Evolutionary conservation across 2,888 invertebrate species (phyloP).

Genomic region (Scaptomyza reducta): DNA sequence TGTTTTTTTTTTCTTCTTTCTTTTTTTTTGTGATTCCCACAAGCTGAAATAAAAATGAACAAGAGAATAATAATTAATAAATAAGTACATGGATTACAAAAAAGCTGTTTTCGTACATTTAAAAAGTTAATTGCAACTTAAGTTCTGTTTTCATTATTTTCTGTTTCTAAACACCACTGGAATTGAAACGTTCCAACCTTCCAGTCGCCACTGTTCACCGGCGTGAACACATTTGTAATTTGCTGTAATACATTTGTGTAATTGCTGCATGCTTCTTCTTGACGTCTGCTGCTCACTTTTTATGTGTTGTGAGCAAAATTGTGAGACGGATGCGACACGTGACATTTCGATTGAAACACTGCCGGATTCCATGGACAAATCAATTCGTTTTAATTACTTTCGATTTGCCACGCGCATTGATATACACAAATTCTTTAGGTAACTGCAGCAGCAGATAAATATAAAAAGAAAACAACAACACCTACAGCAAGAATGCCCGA

Average conservation of each 20-base stretch:
- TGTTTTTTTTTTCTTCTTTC: slow-evolving; percentile 5
- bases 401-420: slow-evolving; percentile 40
- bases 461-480: slow-evolving; percentile 13
- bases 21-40: not conserved
- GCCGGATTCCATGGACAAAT: slow-evolving; percentile 53
- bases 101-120: not conserved
- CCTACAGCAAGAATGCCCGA: slow-evolving; percentile 28
- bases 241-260: slow-evolving; percentile 2
- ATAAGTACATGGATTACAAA: not conserved
- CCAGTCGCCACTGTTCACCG: not conserved
- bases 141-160: not conserved
- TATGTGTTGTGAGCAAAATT: not conserved
- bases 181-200: not conserved
- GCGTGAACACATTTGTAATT: slow-evolving; percentile 16
- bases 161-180: not conserved
- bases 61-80: not conserved
- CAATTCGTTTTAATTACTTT: slow-evolving; percentile 65
- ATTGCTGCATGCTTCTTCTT: slow-evolving; percentile 9
- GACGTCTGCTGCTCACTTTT: not conserved
- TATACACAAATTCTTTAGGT: slow-evolving; percentile 36
- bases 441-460: slow-evolving; percentile 29
- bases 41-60: not conserved
- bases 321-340: slow-evolving; percentile 36
- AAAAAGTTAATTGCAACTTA: not conserved
- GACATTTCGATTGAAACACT: slow-evolving; percentile 41